Percentiles rank a stretch among this genome's conserved stretches.
Evolutionary conservation across 2,797 vertebrate genomes (phyloP).

Genomic region (Acestrorhynchus altus): DNA sequence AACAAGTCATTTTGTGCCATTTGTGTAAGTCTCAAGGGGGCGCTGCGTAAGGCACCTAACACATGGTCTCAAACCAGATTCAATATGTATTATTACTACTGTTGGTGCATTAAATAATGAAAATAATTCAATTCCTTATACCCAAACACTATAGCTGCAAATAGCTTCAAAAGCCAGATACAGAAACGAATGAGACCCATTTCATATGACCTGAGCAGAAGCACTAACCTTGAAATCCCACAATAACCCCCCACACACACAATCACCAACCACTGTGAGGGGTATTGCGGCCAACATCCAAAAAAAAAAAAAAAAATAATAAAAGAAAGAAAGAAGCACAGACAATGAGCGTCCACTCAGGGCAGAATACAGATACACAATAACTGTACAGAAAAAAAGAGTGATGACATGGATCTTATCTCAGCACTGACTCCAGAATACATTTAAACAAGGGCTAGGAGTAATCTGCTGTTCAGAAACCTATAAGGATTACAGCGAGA

Average conservation of each 20-base stretch:
- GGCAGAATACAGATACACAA: constrained; percentile 2
- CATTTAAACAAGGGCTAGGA: constrained; percentile 9
- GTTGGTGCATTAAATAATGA: not conserved
- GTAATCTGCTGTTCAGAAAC: constrained; percentile 18
- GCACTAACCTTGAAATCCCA: constrained; percentile 47
- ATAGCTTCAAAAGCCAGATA: not conserved
- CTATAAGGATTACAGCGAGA: constrained; percentile 26
- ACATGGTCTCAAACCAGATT: not conserved
- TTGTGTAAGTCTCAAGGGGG: not conserved
- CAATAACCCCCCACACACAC: no score
- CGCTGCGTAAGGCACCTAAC: not conserved
- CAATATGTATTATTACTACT: not conserved
- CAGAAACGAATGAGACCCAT: constrained; percentile 13
- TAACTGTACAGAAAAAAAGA: constrained; percentile 1
- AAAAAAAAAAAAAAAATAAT: constrained; percentile 11
- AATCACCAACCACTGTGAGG: constrained; percentile 12
- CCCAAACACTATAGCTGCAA: not conserved
- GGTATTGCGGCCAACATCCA: constrained; percentile 21
- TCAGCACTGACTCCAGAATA: constrained; percentile 1
- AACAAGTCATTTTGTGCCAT: not conserved
- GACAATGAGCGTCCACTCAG: constrained; percentile 8
- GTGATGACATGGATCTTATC: constrained; percentile 20
- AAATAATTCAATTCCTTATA: not conserved
- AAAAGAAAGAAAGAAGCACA: constrained; percentile 2
- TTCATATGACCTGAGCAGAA: constrained; percentile 27